phyloP scores from a whole-genome alignment of 2,797 vertebrate species.

The Xiphophorus birchmanni region DNA sequence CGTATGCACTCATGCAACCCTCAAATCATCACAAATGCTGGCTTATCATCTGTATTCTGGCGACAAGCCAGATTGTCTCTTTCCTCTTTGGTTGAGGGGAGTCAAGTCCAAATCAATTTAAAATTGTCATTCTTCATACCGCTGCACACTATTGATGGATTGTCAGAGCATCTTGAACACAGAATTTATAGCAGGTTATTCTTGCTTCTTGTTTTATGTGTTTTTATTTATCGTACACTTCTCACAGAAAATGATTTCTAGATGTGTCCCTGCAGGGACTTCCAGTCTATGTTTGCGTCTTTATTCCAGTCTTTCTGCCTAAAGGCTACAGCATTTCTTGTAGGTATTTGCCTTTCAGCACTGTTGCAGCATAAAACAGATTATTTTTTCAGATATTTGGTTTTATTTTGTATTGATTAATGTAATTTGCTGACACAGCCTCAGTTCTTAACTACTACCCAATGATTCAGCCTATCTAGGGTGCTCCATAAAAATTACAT shows the following conservation, averaged over 20 bases:
- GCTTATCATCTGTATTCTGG: not conserved
- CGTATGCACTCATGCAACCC: not conserved
- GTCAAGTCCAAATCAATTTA: not conserved
- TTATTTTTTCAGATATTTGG: not conserved
- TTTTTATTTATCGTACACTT: not conserved
- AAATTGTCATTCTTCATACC: not conserved
- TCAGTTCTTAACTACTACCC: not conserved
- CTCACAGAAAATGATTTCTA: not conserved
- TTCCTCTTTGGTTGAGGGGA: not conserved
- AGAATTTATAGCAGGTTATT: not conserved
- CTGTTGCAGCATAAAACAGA: not conserved
- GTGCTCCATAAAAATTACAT: too few species aligned
- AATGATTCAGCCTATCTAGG: not conserved
- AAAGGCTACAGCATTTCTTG: not conserved
- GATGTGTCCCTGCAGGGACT: not conserved
- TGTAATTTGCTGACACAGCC: not conserved
- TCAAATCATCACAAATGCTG: not conserved
- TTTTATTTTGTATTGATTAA: not conserved
- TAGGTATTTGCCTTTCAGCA: not conserved
- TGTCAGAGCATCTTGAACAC: not conserved
- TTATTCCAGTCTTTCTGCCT: not conserved
- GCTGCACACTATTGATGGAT: not conserved
- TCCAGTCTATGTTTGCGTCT: not conserved
- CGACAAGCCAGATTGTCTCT: conserved; percentile 3
- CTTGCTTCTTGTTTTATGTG: not conserved